phyloP scores from a whole-genome alignment of 2,888 invertebrate genomes.

The Zaprionus lineosus region DNA sequence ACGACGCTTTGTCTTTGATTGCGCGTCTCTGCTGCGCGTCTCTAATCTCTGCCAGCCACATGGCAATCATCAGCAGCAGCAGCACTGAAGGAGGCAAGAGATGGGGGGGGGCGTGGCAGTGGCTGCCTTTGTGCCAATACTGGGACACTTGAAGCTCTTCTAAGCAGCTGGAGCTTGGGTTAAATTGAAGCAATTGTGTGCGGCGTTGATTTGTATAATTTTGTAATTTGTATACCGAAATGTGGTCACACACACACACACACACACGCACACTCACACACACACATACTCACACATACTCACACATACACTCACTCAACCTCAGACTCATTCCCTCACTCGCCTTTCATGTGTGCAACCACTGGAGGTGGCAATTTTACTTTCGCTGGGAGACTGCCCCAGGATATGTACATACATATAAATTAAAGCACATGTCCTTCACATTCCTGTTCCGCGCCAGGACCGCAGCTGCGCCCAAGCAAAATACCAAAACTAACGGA shows the following conservation, averaged over 20 bases:
- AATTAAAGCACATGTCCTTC: constrained; percentile 55
- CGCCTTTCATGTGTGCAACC: constrained; percentile 47
- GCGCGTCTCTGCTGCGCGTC: constrained; percentile 61
- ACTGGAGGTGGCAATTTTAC: constrained; percentile 54
- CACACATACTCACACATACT: too few relatives aligned
- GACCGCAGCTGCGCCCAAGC: too few relatives aligned
- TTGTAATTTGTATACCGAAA: constrained; percentile 77
- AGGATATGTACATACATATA: constrained; percentile 27
- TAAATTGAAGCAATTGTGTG: constrained; percentile 79
- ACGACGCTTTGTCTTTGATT: constrained; percentile 73
- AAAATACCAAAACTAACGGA: too few relatives aligned
- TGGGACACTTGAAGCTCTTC: constrained; percentile 38
- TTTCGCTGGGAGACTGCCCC: constrained; percentile 42
- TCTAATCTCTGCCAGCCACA: constrained; percentile 73
- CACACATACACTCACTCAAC: too few relatives aligned
- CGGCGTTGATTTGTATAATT: constrained; percentile 78
- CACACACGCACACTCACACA: too few relatives aligned
- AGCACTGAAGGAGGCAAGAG: background rate
- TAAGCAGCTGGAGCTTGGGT: constrained; percentile 42
- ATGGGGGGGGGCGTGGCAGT: too few relatives aligned
- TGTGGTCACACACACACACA: constrained; percentile 78
- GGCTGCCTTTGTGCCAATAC: constrained; percentile 47
- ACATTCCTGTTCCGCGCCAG: too few relatives aligned
- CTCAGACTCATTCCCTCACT: too few relatives aligned
- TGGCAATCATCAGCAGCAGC: constrained; percentile 35